Base-by-base conservation (phyloP, 1,140 invertebrate genomes). In the Drosophila erecta region DNA sequence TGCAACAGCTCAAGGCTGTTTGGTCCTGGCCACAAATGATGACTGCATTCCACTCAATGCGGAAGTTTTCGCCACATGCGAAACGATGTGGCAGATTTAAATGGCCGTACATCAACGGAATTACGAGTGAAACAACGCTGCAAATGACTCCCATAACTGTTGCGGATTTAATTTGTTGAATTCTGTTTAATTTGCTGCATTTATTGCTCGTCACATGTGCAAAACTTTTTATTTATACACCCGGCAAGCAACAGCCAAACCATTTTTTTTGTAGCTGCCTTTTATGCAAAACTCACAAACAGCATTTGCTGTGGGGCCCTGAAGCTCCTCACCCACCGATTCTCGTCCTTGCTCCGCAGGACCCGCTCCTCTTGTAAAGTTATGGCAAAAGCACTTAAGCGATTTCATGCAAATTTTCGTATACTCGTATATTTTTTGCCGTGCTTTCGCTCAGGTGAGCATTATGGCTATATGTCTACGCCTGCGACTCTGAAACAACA, bases 391-490 rank as follows among this genome's bases (percentile, higher is more conserved):
- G 83, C 81, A 86, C 81, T 86, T 86, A 86, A 87, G 70, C 83
- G 79, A 81, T 86, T 86, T 81, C 79, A 87, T 86, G 81, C 85
- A 87, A 46, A 87, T 81, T 81, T 85, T 59, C 72, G 22, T 66
- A 30, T n/a, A n/a, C 86, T 59, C 72, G 22, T 66, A 30, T 75
- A 43, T 65, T 30, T 65, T 66, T 58, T 67, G 58, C 69, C 62
- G 64, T 75, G 65, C 62, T 87, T 76, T 76, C 65, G 81, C 81
- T 81, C 81, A 86, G 83, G 81, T 86, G 71, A 87, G 83, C 81
- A 87, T 86, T 86, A 87, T 87, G 79, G 83, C 79, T 79, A 86
- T 80, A 87, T 81, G 64, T 81, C 64, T 74, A 81, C 69, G 67
- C 58, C 73, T 65, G 61, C 62, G 53, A 75, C 51, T 64, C 57